Evolutionary conservation across 2,888 invertebrate species (phyloP).

Genomic region (Drosophila nr. medialis): DNA sequence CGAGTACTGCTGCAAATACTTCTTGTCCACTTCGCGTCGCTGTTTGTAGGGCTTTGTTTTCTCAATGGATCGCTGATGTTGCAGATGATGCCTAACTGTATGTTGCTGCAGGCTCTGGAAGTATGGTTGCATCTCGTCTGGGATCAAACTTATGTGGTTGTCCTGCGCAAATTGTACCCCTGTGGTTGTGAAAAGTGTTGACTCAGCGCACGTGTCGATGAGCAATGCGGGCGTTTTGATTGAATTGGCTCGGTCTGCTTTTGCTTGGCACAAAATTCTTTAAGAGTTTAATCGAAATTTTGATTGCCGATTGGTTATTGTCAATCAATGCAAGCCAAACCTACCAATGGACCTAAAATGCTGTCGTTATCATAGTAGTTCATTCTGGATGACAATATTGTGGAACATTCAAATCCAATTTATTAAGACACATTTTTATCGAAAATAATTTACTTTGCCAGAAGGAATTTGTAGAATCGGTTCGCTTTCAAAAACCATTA

Average conservation of each 20-base stretch:
- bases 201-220: slow-evolving; percentile 8
- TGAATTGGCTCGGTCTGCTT: neutral
- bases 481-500: no score
- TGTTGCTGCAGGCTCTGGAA: neutral
- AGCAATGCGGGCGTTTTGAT: slow-evolving; percentile 2
- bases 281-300: neutral
- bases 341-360: neutral
- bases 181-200: slow-evolving; percentile 12
- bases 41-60: neutral
- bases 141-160: neutral
- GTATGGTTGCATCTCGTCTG: neutral
- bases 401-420: neutral
- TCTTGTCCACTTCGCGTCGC: neutral
- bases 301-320: slow-evolving; percentile 1
- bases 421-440: neutral
- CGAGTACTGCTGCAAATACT: neutral
- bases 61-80: neutral
- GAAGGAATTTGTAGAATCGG: no score
- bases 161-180: slow-evolving; percentile 1
- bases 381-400: neutral
- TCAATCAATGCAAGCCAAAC: neutral
- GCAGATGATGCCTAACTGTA: neutral
- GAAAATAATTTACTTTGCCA: no score
- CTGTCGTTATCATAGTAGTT: neutral
- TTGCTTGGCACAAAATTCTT: neutral